These are phyloP conservation scores for Ectropis grisescens DNA, from an alignment of 1,140 invertebrate species.

Conservation along the genomic window DNA sequence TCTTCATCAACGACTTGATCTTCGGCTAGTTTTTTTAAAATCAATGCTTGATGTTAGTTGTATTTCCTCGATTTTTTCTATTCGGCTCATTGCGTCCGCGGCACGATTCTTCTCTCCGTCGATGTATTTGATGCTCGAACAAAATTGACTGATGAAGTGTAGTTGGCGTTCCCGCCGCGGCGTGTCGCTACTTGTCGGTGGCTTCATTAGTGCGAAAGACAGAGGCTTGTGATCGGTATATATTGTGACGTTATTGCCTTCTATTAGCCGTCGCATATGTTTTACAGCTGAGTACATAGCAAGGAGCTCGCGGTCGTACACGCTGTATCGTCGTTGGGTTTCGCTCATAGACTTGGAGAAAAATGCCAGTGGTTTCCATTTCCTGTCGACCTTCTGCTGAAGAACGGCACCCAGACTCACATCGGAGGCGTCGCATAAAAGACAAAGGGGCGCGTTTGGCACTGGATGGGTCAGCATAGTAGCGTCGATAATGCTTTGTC, in stretches of 20 bases:
- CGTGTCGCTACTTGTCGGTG: constrained; percentile 4
- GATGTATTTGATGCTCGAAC: constrained; percentile 7
- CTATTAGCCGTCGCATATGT: constrained; percentile 8
- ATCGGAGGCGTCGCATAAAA: constrained; percentile 5
- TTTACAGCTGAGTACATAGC: constrained; percentile 10
- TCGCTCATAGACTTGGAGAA: constrained; percentile 5
- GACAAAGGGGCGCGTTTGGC: no score
- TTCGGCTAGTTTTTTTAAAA: constrained; percentile 3
- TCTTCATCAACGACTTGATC: constrained; percentile 4
- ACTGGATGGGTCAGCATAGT: no score
- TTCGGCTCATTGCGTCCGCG: constrained; percentile 4
- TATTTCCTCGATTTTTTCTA: constrained; percentile 4
- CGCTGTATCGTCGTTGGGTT: constrained; percentile 7
- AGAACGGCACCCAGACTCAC: constrained; percentile 7
- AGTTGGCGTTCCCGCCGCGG: constrained; percentile 9
- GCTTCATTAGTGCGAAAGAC: constrained; percentile 7
- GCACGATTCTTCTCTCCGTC: constrained; percentile 5
- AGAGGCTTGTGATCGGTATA: constrained; percentile 14
- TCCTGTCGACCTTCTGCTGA: constrained; percentile 4
- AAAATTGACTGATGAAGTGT: constrained; percentile 13
- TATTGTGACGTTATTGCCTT: constrained; percentile 9
- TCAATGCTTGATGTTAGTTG: constrained; percentile 3
- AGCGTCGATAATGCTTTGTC: not conserved
- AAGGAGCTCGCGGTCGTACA: constrained; percentile 8
- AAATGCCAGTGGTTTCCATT: constrained; percentile 7